These are phyloP conservation scores for Galeruca laticollis DNA, from an alignment of 2,888 invertebrate species.

Conservation along the genomic window DNA sequence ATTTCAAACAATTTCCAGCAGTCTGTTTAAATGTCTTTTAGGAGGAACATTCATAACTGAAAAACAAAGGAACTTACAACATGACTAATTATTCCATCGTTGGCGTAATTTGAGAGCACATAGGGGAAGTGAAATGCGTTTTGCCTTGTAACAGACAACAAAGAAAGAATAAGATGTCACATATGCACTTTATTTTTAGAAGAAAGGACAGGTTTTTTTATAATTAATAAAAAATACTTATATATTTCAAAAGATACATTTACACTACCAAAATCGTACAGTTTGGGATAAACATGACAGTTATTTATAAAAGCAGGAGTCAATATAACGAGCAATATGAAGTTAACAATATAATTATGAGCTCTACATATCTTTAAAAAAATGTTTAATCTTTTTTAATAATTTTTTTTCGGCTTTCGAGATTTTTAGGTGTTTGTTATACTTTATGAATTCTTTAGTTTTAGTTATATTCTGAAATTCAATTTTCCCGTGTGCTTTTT, in stretches of 20 bases:
- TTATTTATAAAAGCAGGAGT: too few relatives aligned
- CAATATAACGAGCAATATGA: too few relatives aligned
- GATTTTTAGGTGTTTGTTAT: too few relatives aligned
- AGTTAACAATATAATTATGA: too few relatives aligned
- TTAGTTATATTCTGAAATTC: too few relatives aligned
- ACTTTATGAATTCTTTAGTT: too few relatives aligned
- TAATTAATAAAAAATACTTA: background rate
- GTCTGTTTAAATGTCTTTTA: background rate
- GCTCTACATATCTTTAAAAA: too few relatives aligned
- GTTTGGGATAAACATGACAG: background rate
- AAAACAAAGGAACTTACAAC: slow-evolving; percentile 7
- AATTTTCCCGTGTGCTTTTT: too few relatives aligned
- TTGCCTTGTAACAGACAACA: slow-evolving; percentile 2
- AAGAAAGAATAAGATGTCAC: background rate
- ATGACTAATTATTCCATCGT: slow-evolving; percentile 17
- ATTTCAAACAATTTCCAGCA: slow-evolving; percentile 15
- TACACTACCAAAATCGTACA: background rate
- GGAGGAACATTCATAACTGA: slow-evolving; percentile 2
- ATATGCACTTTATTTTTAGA: background rate
- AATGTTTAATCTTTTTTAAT: too few relatives aligned
- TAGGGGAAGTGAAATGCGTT: slow-evolving; percentile 10
- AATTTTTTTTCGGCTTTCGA: too few relatives aligned
- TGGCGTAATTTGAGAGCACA: slow-evolving; percentile 11
- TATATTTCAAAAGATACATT: background rate
- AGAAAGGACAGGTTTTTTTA: background rate